Evolutionary conservation across 1,140 invertebrate genomes (phyloP).

Genomic region (Episyrphus balteatus): DNA sequence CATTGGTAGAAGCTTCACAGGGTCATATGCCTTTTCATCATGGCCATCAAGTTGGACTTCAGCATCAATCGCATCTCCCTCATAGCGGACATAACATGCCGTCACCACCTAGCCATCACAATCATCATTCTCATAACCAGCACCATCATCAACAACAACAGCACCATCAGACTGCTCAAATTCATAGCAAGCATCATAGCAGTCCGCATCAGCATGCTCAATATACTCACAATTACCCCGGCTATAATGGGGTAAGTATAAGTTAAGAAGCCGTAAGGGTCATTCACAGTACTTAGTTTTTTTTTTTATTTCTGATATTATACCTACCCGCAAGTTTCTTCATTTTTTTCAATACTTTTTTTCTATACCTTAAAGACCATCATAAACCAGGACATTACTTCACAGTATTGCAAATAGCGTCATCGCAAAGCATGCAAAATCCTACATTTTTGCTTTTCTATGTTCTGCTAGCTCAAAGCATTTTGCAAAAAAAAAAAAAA

Average conservation of each 20-base stretch:
- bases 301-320: no score
- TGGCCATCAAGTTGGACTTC: conserved; percentile 32
- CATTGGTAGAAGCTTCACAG: conserved; percentile 42
- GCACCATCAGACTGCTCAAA: conserved; percentile 13
- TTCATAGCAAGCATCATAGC: not conserved
- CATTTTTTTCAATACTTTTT: no score
- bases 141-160: conserved; percentile 20
- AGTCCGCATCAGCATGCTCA: conserved; percentile 9
- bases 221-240: not conserved
- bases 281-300: no score
- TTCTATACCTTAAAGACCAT: no score
- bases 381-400: no score
- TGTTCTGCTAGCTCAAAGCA: no score
- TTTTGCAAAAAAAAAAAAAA: no score
- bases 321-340: no score
- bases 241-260: no score
- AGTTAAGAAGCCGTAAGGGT: no score
- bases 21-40: conserved; percentile 40
- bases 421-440: no score
- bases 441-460: not conserved
- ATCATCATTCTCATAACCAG: conserved; percentile 29
- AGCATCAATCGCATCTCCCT: conserved; percentile 32
- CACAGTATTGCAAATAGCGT: no score
- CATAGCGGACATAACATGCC: conserved; percentile 36
- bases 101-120: conserved; percentile 29